phyloP scores from a whole-genome alignment of 64 coral and sea anemone species.

The Montipora foliosa region DNA sequence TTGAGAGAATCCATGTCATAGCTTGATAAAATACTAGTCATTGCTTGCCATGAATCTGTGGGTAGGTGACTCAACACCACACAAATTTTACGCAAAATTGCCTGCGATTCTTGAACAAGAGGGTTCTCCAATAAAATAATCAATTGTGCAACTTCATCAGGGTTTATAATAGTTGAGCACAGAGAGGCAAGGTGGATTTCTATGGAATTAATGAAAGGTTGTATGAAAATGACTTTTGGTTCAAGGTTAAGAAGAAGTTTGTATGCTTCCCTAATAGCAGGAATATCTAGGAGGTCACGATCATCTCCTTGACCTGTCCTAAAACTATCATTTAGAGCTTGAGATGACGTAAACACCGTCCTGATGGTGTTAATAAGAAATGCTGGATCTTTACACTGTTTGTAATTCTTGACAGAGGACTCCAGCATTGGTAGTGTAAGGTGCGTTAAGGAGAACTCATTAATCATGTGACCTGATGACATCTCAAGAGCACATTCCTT shows the following conservation, averaged over 20 bases:
- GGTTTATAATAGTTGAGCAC: constrained; percentile 54
- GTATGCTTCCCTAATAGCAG: constrained; percentile 82
- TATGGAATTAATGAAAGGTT: constrained; percentile 81
- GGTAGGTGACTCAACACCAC: constrained; percentile 72
- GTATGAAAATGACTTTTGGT: constrained; percentile 67
- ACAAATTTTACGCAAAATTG: constrained; percentile 79
- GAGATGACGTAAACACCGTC: constrained; percentile 89
- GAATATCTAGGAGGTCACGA: constrained; percentile 69
- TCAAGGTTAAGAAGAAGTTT: constrained; percentile 80
- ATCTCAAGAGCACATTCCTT: constrained; percentile 97
- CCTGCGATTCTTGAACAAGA: constrained; percentile 67
- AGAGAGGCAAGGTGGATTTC: constrained; percentile 92
- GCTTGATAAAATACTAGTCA: constrained; percentile 58
- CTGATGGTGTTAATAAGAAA: constrained; percentile 98
- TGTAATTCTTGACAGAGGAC: constrained; percentile 87
- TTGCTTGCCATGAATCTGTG: constrained; percentile 36
- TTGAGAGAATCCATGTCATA: constrained; percentile 70
- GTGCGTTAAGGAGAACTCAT: constrained; percentile 98
- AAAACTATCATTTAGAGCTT: constrained; percentile 98
- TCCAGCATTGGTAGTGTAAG: constrained; percentile 89
- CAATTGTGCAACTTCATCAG: constrained; percentile 81
- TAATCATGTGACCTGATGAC: constrained; percentile 84
- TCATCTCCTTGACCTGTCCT: constrained; percentile 27
- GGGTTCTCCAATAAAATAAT: constrained; percentile 92
- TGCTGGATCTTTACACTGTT: constrained; percentile 79